Evolutionary conservation across 2,113 vertebrate genomes (phyloP).

Genomic region (Eupsittula cactorum): DNA sequence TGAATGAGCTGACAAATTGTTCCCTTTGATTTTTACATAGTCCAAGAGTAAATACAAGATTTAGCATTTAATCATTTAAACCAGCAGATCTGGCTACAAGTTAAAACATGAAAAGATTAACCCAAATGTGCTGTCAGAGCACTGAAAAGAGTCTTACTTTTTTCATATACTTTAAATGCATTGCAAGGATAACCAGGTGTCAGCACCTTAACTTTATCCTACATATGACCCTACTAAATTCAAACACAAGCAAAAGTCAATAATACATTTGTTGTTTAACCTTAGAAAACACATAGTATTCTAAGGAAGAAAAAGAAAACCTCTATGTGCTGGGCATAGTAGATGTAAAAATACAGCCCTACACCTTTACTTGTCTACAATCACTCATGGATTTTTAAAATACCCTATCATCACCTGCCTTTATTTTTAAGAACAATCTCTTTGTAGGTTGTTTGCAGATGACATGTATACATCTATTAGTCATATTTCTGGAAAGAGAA

Average conservation of each 20-base stretch:
- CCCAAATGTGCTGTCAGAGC: slow-evolving; percentile 23
- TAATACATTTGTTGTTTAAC: background rate
- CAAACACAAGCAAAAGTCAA: background rate
- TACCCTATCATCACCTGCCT: background rate
- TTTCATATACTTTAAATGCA: background rate
- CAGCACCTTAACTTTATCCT: background rate
- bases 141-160: background rate
- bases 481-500: background rate
- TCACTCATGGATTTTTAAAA: background rate
- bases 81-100: slow-evolving; percentile 34
- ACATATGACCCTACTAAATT: background rate
- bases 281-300: background rate
- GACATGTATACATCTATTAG: background rate
- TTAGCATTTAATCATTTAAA: slow-evolving; percentile 68
- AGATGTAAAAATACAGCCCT: background rate
- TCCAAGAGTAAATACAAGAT: slow-evolving; percentile 53
- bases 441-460: background rate
- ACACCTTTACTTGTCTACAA: background rate
- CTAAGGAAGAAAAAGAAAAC: background rate
- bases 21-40: slow-evolving; percentile 67
- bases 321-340: background rate
- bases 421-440: background rate
- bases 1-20: slow-evolving; percentile 70
- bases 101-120: slow-evolving; percentile 48
- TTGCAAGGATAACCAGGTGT: background rate